phyloP scores from a whole-genome alignment of 1,140 invertebrate species.

The Lutraria rhynchaena region DNA sequence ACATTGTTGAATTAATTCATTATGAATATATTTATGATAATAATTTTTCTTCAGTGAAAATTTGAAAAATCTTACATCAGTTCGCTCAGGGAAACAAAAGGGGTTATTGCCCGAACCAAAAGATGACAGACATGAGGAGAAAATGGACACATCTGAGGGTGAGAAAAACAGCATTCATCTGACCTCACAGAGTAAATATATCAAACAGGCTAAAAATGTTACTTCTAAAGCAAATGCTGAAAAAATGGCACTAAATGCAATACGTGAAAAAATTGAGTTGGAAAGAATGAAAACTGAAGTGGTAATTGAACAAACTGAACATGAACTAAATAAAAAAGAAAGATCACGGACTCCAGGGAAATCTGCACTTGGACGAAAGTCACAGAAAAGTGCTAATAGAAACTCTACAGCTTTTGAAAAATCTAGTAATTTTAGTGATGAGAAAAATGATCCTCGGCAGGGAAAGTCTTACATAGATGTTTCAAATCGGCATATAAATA shows the following conservation, averaged over 20 bases:
- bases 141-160: conserved; percentile 68
- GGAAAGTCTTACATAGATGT: conserved; percentile 47
- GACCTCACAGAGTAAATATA: conserved; percentile 70
- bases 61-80: conserved; percentile 66
- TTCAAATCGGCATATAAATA: conserved; percentile 55
- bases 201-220: conserved; percentile 71
- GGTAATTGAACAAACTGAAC: conserved; percentile 8
- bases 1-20: background rate
- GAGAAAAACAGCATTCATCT: conserved; percentile 55
- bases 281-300: conserved; percentile 28
- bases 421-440: conserved; percentile 24
- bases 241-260: conserved; percentile 49
- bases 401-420: conserved; percentile 14
- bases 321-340: conserved; percentile 41
- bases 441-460: conserved; percentile 30
- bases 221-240: conserved; percentile 66
- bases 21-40: background rate
- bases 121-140: conserved; percentile 62
- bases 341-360: conserved; percentile 36
- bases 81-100: conserved; percentile 59
- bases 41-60: conserved; percentile 66
- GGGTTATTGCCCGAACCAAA: conserved; percentile 28
- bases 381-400: conserved; percentile 56
- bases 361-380: conserved; percentile 5
- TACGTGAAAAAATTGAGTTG: conserved; percentile 57